A percentile compares a stretch with the other conserved stretches of the same genome.
These are phyloP conservation scores for Colletes gigas DNA, from an alignment of 1,140 invertebrate genomes.

Conservation along the genomic window DNA sequence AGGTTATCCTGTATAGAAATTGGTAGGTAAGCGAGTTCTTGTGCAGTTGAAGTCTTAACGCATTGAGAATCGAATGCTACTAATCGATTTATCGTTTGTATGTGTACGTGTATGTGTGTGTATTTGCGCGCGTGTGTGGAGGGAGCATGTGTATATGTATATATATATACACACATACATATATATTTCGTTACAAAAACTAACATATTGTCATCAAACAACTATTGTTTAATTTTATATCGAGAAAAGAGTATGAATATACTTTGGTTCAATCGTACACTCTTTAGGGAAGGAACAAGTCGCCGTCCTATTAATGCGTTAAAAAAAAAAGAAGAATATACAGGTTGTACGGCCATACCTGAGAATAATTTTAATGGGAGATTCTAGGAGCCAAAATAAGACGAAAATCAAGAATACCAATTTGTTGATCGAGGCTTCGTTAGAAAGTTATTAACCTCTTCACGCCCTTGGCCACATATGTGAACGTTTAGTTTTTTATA, in stretches of 20 bases:
- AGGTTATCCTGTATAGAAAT: conserved; percentile 5
- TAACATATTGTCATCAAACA: neutral
- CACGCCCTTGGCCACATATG: too few relatives aligned
- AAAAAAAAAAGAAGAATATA: neutral
- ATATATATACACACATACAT: neutral
- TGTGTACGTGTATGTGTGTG: too few relatives aligned
- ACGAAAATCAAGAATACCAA: too few relatives aligned
- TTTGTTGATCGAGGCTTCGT: too few relatives aligned
- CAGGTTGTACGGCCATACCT: too few relatives aligned
- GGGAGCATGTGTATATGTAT: neutral
- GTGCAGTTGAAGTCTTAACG: conserved; percentile 22
- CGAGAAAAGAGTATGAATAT: neutral
- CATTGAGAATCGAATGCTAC: conserved; percentile 11
- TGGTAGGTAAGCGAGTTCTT: conserved; percentile 29
- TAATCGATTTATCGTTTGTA: neutral
- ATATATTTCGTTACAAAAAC: neutral
- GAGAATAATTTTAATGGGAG: too few relatives aligned
- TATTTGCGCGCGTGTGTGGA: too few relatives aligned
- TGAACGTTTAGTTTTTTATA: too few relatives aligned
- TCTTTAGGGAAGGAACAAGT: neutral
- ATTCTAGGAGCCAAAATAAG: too few relatives aligned
- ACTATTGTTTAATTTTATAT: neutral
- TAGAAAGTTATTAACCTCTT: too few relatives aligned
- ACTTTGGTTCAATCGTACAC: neutral
- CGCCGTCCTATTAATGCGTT: neutral